Conservation (phyloP, 2,888 invertebrate species). For the Petrolisthes cinctipes region DNA sequence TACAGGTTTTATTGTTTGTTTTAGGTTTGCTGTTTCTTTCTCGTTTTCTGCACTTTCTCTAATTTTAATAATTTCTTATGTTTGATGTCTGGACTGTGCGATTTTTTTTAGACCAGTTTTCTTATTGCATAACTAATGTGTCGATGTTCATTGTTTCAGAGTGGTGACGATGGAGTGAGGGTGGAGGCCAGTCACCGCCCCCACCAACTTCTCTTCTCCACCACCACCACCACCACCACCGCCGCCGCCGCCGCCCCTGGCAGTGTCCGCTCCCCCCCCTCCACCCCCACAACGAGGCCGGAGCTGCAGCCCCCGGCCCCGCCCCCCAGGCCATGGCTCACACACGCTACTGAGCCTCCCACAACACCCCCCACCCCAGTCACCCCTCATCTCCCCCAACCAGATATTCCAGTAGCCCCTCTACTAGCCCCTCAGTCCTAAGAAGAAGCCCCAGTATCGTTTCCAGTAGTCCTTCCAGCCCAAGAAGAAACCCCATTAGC, state of each 20-base stretch:
- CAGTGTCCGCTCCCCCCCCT: slow-evolving; percentile 22
- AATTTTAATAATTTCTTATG: too few species aligned
- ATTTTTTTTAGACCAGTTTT: too few species aligned
- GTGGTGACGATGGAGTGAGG: slow-evolving; percentile 53
- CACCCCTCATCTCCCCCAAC: background rate
- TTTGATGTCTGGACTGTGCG: too few species aligned
- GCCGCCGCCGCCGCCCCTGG: slow-evolving; percentile 42
- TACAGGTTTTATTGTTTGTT: too few species aligned
- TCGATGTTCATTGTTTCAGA: slow-evolving; percentile 37
- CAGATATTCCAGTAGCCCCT: background rate
- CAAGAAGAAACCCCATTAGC: background rate
- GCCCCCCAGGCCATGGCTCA: slow-evolving; percentile 27
- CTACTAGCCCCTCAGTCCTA: too few species aligned
- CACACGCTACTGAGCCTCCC: slow-evolving; percentile 26
- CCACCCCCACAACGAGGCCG: slow-evolving; percentile 23
- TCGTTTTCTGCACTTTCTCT: too few species aligned
- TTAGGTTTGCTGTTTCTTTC: too few species aligned
- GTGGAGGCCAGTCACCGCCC: slow-evolving; percentile 14
- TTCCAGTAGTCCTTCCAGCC: too few species aligned
- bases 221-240: slow-evolving; percentile 21
- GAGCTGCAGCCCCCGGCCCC: slow-evolving; percentile 43
- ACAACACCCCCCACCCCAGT: background rate
- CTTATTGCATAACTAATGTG: too few species aligned
- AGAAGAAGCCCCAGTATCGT: too few species aligned
- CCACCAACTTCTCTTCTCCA: slow-evolving; percentile 30